Evolutionary conservation across 2,113 vertebrate genomes (phyloP), one percentile per base, ranked within the genome.

Genomic region (Lontra canadensis): DNA sequence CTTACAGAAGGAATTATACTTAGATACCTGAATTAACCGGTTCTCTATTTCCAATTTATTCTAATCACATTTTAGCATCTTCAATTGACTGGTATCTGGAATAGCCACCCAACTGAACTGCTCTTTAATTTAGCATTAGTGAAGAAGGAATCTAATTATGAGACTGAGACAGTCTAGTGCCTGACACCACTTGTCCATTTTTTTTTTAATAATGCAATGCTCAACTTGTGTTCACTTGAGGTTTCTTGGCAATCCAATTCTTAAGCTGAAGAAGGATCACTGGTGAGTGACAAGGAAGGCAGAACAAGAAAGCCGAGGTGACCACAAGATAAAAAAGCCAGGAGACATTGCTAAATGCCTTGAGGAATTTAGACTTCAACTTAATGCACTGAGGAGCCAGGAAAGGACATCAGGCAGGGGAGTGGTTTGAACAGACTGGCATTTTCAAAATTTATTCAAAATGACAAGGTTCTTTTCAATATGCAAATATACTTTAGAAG

Each of bases 11-110:
- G 1, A 47, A 76, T 31, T 78, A 10, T 31, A 26, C 36, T 65
- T 82, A 95, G 63, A 44, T 55, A 84, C 23, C 47, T 93, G 8
- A 92, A 39, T 79, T 95, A 86, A 89, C 83, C 86, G 26, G 25
- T 44, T 39, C 6, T 5, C 18, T 80, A 82, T 25, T 92, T 93
- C 59, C 55, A 55, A 80, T 80, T 63, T 73, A 82, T 80, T 92
- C 69, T 55, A 80, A 81, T 76, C 59, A 87, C 23, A 36, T 49
- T 57, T 71, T 79, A 94, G 23, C n/a, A 93, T 88, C 44, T 88
- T 90, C 39, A 71, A 76, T 11, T 74, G 21, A 89, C 69, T 21
- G 8, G 26, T 83, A 57, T 20, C 55, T 36, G 31, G 34, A 79
- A 80, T 6, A 94, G 44, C 39, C 13, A 80, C 25, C 17, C 79